Percentiles rank a stretch among this genome's conserved stretches.
phyloP scores from a whole-genome alignment of 1,140 invertebrate genomes.

The Propsilocerus akamusi region DNA sequence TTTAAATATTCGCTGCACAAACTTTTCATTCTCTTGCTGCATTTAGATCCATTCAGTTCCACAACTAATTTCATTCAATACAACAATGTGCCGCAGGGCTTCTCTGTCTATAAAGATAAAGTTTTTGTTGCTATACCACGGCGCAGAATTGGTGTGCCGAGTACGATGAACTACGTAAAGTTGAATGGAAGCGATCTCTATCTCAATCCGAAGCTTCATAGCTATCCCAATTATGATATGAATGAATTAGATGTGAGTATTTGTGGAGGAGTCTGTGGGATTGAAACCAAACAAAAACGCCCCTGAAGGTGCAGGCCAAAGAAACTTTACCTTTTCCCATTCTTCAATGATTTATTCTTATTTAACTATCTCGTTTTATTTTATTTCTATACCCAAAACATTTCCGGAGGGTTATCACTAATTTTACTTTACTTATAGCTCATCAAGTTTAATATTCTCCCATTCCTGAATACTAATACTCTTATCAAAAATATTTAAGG shows the following conservation, averaged over 20 bases:
- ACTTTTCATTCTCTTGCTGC: neutral
- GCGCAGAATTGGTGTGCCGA: conserved; percentile 32
- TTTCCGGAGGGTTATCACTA: neutral
- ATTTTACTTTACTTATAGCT: neutral
- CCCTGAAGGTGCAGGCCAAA: too few relatives aligned
- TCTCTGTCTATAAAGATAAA: neutral
- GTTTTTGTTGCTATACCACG: conserved; percentile 37
- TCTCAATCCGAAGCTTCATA: neutral
- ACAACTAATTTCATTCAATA: neutral
- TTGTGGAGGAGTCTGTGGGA: too few relatives aligned
- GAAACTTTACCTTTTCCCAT: too few relatives aligned
- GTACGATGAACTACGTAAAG: conserved; percentile 30
- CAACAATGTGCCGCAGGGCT: neutral
- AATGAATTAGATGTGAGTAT: neutral
- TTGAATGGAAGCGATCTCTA: conserved; percentile 8
- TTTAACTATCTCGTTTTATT: too few relatives aligned
- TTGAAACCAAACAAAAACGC: too few relatives aligned
- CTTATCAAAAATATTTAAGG: neutral
- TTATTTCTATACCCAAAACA: too few relatives aligned
- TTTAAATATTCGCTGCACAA: neutral
- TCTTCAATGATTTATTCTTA: too few relatives aligned
- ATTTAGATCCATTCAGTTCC: neutral
- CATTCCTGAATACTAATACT: too few relatives aligned
- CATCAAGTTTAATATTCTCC: neutral
- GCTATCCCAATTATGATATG: neutral